Evolutionary conservation across 2,888 invertebrate species (phyloP).

Genomic region (Harmothoe impar): DNA sequence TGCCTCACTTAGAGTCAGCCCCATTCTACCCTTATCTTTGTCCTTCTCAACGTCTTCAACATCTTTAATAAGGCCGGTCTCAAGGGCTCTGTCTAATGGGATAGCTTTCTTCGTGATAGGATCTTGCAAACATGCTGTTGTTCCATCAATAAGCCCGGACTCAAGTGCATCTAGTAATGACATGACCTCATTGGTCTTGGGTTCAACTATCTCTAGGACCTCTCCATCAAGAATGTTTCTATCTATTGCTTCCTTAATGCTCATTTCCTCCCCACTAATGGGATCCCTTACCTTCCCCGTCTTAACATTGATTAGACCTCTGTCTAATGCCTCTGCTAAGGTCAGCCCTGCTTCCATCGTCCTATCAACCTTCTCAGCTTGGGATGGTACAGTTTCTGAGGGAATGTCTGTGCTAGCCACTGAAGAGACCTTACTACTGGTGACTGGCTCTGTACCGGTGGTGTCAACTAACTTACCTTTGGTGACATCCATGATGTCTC

Average conservation of each 20-base stretch:
- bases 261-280: constrained; percentile 76
- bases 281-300: constrained; percentile 75
- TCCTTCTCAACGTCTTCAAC: background rate
- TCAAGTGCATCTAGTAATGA: constrained; percentile 90
- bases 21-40: background rate
- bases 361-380: constrained; percentile 38
- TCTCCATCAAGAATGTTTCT: constrained; percentile 61
- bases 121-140: constrained; percentile 18
- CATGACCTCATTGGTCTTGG: constrained; percentile 63
- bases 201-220: constrained; percentile 86
- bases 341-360: background rate
- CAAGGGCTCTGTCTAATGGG: constrained; percentile 33
- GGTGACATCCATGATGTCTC: constrained; percentile 87
- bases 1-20: constrained; percentile 38
- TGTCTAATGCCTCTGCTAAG: constrained; percentile 53
- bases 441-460: too few relatives aligned
- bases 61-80: constrained; percentile 26
- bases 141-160: constrained; percentile 89
- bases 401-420: background rate
- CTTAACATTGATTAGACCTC: constrained; percentile 35
- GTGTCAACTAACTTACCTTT: background rate
- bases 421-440: too few relatives aligned
- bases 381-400: background rate
- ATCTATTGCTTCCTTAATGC: constrained; percentile 81
- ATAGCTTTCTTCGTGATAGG: constrained; percentile 47